Evolutionary conservation across 2,888 invertebrate species (phyloP), one percentile per base, ranked within the genome.

Genomic region (Dorcus hopei): DNA sequence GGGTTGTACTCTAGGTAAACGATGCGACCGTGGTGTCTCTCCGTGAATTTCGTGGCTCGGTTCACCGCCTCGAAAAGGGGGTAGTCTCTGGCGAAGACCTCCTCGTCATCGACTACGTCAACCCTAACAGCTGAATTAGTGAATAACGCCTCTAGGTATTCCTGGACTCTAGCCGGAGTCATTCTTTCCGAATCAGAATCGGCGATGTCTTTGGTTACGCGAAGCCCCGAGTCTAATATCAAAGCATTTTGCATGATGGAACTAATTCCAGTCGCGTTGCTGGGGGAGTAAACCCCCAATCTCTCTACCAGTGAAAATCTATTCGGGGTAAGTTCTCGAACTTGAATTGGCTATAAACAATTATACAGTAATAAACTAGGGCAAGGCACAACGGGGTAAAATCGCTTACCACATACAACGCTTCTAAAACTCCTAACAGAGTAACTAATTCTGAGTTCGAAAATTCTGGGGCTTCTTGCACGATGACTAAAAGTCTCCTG

Each of bases 111-210:
- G 48, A 89, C 78, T 6, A 91, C 83, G 45, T 81, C 80, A 33
- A 91, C 82, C 68, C 83, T 81, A 53, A 95, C 82, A 58, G 84
- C 82, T 4, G 87, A 83, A n/a, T 79, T 78, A 14, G 78, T 70
- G 72, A 93, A 91, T 9, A 85, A 63, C 9, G 82, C 76, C 53
- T 79, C 79, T 0, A 95, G 80, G 76, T 95, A 95, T 55, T 86
- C 83, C 63, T 90, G 92, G 4, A 92, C 88, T 53, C 81, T 81
- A 0, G 87, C 87, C 8, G 96, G 90, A 8, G 92, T 84, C 95
- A 96, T 96, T 65, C 94, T 83, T 78, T 95, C 95, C 0, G 96
- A 96, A 79, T 96, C 96, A 0, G 88, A 88, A 52, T 91, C 93
- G 64, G 89, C 88, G 70, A 88, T 86, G 76, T 88, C 88, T 60